Evolutionary conservation across 2,888 invertebrate genomes (phyloP).

Genomic region (Rotaria magnacalcarata): DNA sequence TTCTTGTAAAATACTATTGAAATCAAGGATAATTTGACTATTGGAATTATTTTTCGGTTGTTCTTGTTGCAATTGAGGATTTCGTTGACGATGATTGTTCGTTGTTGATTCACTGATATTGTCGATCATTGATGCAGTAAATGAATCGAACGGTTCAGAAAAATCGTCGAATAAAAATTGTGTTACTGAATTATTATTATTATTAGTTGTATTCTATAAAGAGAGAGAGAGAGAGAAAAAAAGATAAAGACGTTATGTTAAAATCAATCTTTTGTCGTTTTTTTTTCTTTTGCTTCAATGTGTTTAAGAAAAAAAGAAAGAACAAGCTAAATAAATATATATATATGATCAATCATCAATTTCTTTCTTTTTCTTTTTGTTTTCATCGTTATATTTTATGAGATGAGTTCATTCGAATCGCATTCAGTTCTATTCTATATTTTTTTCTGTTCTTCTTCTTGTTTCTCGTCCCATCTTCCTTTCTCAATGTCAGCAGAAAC

Average conservation of each 20-base stretch:
- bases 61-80: background rate
- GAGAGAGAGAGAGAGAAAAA: background rate
- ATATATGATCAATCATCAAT: background rate
- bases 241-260: background rate
- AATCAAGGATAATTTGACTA: background rate
- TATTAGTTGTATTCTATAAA: background rate
- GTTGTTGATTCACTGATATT: background rate
- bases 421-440: constrained; percentile 1
- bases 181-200: background rate
- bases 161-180: constrained; percentile 13
- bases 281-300: background rate
- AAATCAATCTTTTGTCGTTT: background rate
- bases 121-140: constrained; percentile 4
- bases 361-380: background rate
- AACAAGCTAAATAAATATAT: background rate
- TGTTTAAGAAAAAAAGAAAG: background rate
- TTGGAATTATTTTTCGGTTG: background rate
- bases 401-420: constrained; percentile 13
- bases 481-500: constrained; percentile 11
- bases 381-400: background rate
- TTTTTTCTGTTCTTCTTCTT: constrained; percentile 26
- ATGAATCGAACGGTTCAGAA: constrained; percentile 19
- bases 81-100: background rate
- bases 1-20: constrained; percentile 36
- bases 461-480: constrained; percentile 15